Evolutionary conservation across 2,888 invertebrate genomes (phyloP), one percentile per base, ranked within the genome.

Genomic region (Leptura quadrifasciata): DNA sequence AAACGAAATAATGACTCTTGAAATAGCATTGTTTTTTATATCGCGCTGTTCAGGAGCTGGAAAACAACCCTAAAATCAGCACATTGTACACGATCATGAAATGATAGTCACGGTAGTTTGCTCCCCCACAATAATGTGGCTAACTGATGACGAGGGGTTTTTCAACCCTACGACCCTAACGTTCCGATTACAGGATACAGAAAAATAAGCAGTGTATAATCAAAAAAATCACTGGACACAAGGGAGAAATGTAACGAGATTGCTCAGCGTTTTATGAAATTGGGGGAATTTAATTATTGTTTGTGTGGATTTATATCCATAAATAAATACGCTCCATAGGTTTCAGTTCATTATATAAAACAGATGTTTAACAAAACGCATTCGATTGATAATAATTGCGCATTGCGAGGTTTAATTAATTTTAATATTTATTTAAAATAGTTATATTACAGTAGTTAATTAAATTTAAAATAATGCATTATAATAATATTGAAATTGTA

Each of bases 231-330:
- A 47, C 70, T 47, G 60, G 60, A 60, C 70, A 39, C 60, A 15
- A 24, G 70, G 70, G 70, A 31, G 68, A 35, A 57, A 21, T 35
- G 57, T 35, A 68, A 68, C 57, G 57, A 47, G 27, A 71, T 71
- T 61, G 70, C 61, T 61, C 70, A 61, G 61, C 47, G 52, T 52
- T 71, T 71, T 71, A 71, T 71, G 61, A 27, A 61, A 71, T 61
- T 35, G 47, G 27, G 70, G 61, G 61, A 71, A 71, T 71, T 71
- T 71, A 71, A 71, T 71, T 71, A 61, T 52, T 61, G 52, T 61
- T 71, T 52, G 70, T 27, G 70, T 47, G 60, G 52, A 71, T 60
- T 60, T 61, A 24, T 24, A 24, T 52, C 27, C 35, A 58, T 47
- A 65, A 65, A 52, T 52, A 52, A 65, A 65, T 65, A 52, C 52